Conservation (phyloP, 2,797 vertebrate genomes). For the Coregonus sp. region DNA sequence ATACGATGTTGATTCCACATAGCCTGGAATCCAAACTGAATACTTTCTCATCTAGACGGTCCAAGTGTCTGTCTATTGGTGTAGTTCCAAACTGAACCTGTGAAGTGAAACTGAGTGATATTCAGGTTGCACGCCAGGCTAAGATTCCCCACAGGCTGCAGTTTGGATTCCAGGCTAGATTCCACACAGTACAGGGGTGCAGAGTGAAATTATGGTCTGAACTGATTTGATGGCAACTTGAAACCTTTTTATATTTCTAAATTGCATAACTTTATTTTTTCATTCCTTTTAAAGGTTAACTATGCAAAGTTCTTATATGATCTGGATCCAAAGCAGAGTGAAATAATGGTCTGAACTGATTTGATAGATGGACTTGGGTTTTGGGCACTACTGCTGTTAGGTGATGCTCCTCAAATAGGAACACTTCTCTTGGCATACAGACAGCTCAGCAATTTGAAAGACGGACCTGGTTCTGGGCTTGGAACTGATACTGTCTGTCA, state of each 20-base stretch:
- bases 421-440: background rate
- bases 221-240: background rate
- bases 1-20: background rate
- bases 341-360: background rate
- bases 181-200: background rate
- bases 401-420: background rate
- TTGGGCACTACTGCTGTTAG: slow-evolving; percentile 23
- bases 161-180: background rate
- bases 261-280: no score
- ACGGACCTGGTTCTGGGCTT: background rate
- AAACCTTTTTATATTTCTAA: no score
- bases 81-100: no score
- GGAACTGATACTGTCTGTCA: background rate
- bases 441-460: background rate
- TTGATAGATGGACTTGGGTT: slow-evolving; percentile 1
- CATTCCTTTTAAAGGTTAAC: no score
- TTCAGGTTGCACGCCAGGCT: background rate
- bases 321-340: background rate
- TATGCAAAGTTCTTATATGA: no score
- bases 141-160: background rate
- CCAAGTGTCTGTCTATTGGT: background rate
- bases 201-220: background rate
- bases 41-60: background rate
- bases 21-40: background rate
- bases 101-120: background rate